Evolutionary conservation across 2,797 vertebrate species (phyloP).

Genomic region (Ceryle rudis): DNA sequence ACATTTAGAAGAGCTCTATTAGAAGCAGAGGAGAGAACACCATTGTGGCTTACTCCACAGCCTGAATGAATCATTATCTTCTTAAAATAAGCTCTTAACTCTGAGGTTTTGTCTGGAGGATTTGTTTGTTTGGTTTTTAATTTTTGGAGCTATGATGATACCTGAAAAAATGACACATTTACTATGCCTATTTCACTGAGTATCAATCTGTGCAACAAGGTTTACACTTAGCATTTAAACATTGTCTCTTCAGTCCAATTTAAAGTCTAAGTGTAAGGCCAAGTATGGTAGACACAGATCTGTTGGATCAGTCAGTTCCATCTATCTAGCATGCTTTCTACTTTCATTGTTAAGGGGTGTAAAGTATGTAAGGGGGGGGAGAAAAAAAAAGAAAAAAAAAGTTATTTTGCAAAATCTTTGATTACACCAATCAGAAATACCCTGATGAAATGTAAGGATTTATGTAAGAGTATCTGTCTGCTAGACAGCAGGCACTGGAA

Average conservation of each 20-base stretch:
- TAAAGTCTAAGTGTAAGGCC: neutral
- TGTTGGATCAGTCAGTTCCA: neutral
- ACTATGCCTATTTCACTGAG: neutral
- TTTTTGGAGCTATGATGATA: neutral
- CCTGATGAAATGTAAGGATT: neutral
- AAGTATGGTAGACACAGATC: neutral
- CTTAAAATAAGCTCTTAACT: neutral
- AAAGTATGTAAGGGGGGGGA: neutral
- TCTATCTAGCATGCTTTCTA: neutral
- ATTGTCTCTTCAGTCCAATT: neutral
- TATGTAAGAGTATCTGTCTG: neutral
- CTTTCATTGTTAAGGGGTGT: neutral
- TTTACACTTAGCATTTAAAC: neutral
- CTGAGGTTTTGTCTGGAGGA: neutral
- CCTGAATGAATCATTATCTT: neutral
- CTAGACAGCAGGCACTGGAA: neutral
- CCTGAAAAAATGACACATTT: neutral
- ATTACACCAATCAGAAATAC: neutral
- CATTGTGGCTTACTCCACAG: neutral
- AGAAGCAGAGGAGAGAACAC: neutral
- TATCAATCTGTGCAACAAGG: neutral
- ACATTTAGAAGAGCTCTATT: neutral
- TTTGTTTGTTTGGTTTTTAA: neutral
- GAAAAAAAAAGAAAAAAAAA: neutral
- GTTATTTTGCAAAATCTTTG: neutral